phyloP scores from a whole-genome alignment of 1,140 invertebrate species.

The Leptopilina boulardi region DNA sequence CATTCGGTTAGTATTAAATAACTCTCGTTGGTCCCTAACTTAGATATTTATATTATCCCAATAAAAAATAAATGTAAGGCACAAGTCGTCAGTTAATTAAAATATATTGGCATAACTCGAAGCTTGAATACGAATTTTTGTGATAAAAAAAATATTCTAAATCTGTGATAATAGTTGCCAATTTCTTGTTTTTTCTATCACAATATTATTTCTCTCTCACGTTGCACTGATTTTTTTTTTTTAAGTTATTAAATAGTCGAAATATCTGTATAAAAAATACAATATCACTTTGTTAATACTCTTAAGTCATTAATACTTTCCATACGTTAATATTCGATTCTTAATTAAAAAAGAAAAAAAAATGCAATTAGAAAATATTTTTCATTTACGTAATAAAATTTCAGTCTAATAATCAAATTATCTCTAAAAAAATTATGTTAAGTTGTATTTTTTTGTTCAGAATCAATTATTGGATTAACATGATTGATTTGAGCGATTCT shows the following conservation, averaged over 20 bases:
- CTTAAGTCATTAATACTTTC: slow-evolving; percentile 27
- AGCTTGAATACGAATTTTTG: slow-evolving; percentile 5
- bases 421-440: slow-evolving; percentile 27
- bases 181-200: slow-evolving; percentile 19
- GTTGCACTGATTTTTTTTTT: neutral
- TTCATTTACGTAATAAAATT: no score
- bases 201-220: neutral
- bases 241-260: slow-evolving; percentile 25
- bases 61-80: slow-evolving; percentile 37
- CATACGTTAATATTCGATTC: slow-evolving; percentile 13
- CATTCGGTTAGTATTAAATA: slow-evolving; percentile 54
- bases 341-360: slow-evolving; percentile 7
- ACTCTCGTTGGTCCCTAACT: slow-evolving; percentile 31
- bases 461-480: slow-evolving; percentile 19
- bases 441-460: slow-evolving; percentile 37
- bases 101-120: slow-evolving; percentile 29
- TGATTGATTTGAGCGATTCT: slow-evolving; percentile 50
- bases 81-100: slow-evolving; percentile 28
- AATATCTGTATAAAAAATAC: slow-evolving; percentile 23
- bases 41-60: slow-evolving; percentile 3
- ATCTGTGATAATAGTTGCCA: slow-evolving; percentile 6
- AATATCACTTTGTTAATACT: slow-evolving; percentile 33
- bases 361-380: slow-evolving; percentile 32
- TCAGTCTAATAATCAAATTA: slow-evolving; percentile 30
- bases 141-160: slow-evolving; percentile 25